Conservation (phyloP, 2,888 invertebrate species). For the Watsonalla cultraria region DNA sequence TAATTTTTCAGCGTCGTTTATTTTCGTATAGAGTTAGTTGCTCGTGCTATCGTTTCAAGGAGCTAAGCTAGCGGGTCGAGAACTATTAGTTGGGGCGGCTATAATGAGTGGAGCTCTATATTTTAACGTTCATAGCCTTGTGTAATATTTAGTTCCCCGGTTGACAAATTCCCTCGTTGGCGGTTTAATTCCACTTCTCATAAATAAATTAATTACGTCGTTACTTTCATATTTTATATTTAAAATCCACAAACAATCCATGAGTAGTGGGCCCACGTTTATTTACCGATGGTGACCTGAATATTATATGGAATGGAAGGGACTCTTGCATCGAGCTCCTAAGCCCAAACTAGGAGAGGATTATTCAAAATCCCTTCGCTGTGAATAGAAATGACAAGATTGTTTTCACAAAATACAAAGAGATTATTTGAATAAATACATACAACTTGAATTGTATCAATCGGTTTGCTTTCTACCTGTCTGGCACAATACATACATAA, state of each 20-base stretch:
- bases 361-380: neutral
- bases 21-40: constrained; percentile 2
- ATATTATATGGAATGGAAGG: neutral
- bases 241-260: neutral
- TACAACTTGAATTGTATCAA: too few species aligned
- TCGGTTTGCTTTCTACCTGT: too few species aligned
- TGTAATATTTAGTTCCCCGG: constrained; percentile 28
- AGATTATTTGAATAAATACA: neutral
- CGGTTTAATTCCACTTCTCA: constrained; percentile 27
- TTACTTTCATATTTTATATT: constrained; percentile 17
- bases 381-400: neutral
- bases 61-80: constrained; percentile 9
- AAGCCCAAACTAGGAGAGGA: neutral
- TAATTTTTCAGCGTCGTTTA: constrained; percentile 3
- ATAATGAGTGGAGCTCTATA: constrained; percentile 26
- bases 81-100: constrained; percentile 17
- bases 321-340: neutral
- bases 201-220: constrained; percentile 25
- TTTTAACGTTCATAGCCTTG: constrained; percentile 24
- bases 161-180: constrained; percentile 31
- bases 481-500: too few species aligned
- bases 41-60: constrained; percentile 1
- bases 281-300: neutral
- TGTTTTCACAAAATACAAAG: neutral
- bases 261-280: neutral